These are phyloP conservation scores for Ormia ochracea DNA, from an alignment of 2,888 invertebrate species.

Conservation along the genomic window DNA sequence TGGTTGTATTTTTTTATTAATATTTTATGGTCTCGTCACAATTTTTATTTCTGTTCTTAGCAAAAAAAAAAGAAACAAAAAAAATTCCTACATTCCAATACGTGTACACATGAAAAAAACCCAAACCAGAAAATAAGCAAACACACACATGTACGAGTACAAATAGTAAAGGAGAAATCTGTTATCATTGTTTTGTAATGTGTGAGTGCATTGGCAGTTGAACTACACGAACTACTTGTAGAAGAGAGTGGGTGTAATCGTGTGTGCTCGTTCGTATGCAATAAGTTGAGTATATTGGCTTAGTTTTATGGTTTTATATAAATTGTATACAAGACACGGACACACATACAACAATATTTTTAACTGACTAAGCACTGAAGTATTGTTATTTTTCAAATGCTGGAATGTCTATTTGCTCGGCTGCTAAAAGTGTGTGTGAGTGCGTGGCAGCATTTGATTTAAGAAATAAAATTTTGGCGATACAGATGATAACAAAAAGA, in stretches of 20 bases:
- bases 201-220: too few species aligned
- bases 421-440: too few species aligned
- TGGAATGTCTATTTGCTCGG: neutral
- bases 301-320: conserved; percentile 62
- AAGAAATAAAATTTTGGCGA: neutral
- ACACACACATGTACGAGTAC: too few species aligned
- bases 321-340: conserved; percentile 15
- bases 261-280: neutral
- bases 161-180: too few species aligned
- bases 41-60: conserved; percentile 6
- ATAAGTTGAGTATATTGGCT: conserved; percentile 54
- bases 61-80: conserved; percentile 10
- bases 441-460: neutral
- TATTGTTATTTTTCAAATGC: conserved; percentile 5
- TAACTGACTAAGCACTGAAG: neutral
- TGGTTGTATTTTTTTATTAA: neutral
- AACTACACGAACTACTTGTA: too few species aligned
- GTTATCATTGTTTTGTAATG: too few species aligned
- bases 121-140: neutral
- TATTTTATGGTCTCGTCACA: neutral
- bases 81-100: conserved; percentile 19
- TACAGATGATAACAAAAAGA: neutral
- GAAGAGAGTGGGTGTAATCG: neutral
- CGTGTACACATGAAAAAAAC: neutral
- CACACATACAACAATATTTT: neutral